Percentiles rank a stretch among this genome's conserved stretches.
phyloP scores from a whole-genome alignment of 2,888 invertebrate genomes.

The Apeira syringaria region DNA sequence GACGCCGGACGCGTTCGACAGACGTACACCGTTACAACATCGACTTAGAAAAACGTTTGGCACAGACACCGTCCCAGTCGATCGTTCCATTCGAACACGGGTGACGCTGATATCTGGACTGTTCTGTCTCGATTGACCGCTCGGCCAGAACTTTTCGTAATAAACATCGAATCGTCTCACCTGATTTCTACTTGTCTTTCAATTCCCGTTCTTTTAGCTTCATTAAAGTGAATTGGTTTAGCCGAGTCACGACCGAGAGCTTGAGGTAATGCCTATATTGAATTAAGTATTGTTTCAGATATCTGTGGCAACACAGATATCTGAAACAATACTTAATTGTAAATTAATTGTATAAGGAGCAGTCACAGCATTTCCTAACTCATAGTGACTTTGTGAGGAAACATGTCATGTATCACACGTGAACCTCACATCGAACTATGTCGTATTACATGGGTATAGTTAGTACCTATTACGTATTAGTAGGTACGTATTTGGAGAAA shows the following conservation, averaged over 20 bases:
- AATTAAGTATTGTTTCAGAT: conserved; percentile 26
- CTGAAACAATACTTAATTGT: conserved; percentile 26
- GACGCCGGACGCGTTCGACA: conserved; percentile 74
- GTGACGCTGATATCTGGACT: conserved; percentile 54
- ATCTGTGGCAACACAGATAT: no score
- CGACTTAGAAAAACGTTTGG: conserved; percentile 82
- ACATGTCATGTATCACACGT: no score
- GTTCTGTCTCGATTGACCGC: conserved; percentile 54
- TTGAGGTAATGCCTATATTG: conserved; percentile 4
- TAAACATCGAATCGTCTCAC: conserved; percentile 49
- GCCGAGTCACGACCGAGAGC: conserved; percentile 35
- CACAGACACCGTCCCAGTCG: conserved; percentile 50
- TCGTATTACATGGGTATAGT: no score
- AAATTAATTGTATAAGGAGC: no score
- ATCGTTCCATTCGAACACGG: conserved; percentile 47
- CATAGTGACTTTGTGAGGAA: no score
- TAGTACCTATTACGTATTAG: no score
- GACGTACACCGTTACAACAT: conserved; percentile 77
- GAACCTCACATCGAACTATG: no score
- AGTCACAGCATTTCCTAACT: no score
- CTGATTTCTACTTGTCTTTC: conserved; percentile 43
- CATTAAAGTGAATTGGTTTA: conserved; percentile 36
- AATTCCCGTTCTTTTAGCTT: conserved; percentile 27
- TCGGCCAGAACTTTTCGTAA: conserved; percentile 42
- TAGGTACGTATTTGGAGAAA: no score